Evolutionary conservation across 2,797 vertebrate species (phyloP), one percentile per base, ranked within the genome.

Genomic region (Enteromius fasciolatus): DNA sequence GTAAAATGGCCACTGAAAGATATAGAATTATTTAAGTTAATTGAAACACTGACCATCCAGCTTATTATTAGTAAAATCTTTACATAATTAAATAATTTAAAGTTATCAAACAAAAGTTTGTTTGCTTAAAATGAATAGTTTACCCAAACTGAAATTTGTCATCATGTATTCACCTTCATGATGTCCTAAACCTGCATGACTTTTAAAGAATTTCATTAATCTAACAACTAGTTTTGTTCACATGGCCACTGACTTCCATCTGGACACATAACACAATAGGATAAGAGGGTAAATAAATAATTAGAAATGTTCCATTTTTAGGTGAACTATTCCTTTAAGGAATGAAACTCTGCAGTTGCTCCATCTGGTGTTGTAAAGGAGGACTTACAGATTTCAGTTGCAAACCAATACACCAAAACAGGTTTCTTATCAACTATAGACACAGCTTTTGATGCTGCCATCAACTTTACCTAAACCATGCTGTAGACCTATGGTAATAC

Each of bases 331-430:
- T 14, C 11, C 52, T 75, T 75, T 75, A 75, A 75, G n/a, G 8
- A 59, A 59, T 11, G 33, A 25, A 41, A 17, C 17, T 59, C 73
- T 75, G 33, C 14, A 25, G 52, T 39, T 75, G 73, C 73, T 75
- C 73, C 52, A 75, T 3, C 52, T 75, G 50, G 52, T 75, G 73
- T 59, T 59, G 52, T 17, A 41, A 50, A 57, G 9, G 52, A 12
- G 25, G 7, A 17, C n/a, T 6, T 41, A 3, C 50, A 75, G 72
- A 4, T 8, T 59, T 14, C 52, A 75, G 14, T 41, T 59, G 73
- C n/a, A 17, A 59, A 15, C 20, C 33, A 31, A 50, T n/a, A 8
- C n/a, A 36, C 72, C 52, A 36, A 31, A 7, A 5, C 52, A 41
- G 33, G n/a, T 39, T 67, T 67, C 33, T 67, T 36, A n/a, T 23